phyloP scores from a whole-genome alignment of 2,113 vertebrate genomes.

The Merops nubicus region DNA sequence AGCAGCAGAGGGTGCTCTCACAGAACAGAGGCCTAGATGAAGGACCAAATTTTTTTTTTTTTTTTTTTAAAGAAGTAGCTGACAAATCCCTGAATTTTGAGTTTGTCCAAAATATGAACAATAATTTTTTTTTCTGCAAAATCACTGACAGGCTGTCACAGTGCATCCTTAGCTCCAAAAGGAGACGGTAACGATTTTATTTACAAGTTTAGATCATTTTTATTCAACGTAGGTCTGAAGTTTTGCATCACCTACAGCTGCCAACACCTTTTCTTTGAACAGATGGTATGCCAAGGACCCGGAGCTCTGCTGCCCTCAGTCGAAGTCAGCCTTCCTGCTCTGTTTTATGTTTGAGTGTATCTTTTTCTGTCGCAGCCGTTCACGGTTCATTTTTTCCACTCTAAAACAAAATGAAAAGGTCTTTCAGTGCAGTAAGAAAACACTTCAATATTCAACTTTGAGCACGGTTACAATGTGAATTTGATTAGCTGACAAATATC shows the following conservation, averaged over 20 bases:
- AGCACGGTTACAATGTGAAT: not conserved
- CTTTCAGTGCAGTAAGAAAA: not conserved
- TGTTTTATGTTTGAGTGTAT: slow-evolving; percentile 74
- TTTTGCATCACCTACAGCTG: not conserved
- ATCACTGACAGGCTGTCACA: not conserved
- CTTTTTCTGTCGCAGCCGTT: slow-evolving; percentile 79
- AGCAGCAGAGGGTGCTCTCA: not conserved
- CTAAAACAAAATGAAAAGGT: slow-evolving; percentile 50
- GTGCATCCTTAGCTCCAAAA: not conserved
- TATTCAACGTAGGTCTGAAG: not conserved
- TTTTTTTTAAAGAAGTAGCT: too few species aligned
- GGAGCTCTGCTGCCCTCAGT: slow-evolving; percentile 50
- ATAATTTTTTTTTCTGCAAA: not conserved
- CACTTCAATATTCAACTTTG: not conserved
- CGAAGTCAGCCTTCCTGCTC: slow-evolving; percentile 67
- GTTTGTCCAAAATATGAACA: not conserved
- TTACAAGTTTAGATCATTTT: not conserved
- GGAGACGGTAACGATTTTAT: not conserved
- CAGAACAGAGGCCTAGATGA: not conserved
- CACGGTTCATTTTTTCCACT: slow-evolving; percentile 79
- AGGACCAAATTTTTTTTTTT: too few species aligned
- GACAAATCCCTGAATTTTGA: not conserved
- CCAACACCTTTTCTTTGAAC: not conserved
- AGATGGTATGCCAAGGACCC: not conserved
- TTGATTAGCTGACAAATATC: not conserved